Conservation (phyloP, 1,140 invertebrate genomes). For the Belonocnema kinseyi region DNA sequence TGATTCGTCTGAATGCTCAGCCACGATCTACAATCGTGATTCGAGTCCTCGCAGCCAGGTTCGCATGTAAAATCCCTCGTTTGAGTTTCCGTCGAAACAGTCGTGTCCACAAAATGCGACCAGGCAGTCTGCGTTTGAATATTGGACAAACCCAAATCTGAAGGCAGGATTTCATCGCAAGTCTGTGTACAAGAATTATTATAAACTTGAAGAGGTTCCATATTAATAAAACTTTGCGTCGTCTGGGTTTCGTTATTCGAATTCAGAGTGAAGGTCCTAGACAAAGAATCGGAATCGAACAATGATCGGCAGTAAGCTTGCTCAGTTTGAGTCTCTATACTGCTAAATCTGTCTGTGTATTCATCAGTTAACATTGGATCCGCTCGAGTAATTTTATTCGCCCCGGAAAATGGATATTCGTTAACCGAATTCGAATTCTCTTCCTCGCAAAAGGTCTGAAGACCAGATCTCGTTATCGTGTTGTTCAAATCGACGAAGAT, state of each 20-base stretch:
- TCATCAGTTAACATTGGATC: constrained; percentile 71
- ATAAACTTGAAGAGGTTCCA: constrained; percentile 73
- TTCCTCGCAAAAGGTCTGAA: constrained; percentile 55
- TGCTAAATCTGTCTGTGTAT: constrained; percentile 69
- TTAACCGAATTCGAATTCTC: constrained; percentile 46
- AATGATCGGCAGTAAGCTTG: constrained; percentile 67
- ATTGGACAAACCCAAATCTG: constrained; percentile 76
- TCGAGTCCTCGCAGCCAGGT: constrained; percentile 57
- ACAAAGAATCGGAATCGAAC: constrained; percentile 66
- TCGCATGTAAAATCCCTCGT: constrained; percentile 61
- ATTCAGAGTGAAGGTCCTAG: constrained; percentile 64
- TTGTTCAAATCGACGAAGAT: constrained; percentile 66
- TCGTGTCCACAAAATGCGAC: constrained; percentile 66
- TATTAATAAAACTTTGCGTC: constrained; percentile 70
- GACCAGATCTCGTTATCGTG: constrained; percentile 63
- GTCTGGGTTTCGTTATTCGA: constrained; percentile 76
- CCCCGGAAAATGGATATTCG: constrained; percentile 47
- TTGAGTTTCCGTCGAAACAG: constrained; percentile 73
- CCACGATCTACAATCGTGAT: constrained; percentile 59
- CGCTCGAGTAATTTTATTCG: constrained; percentile 54
- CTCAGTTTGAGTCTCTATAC: constrained; percentile 79
- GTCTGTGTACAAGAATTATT: constrained; percentile 80
- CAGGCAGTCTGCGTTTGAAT: constrained; percentile 80
- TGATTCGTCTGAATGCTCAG: constrained; percentile 67
- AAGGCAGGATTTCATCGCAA: constrained; percentile 76